A percentile compares a stretch with the other conserved stretches of the same genome.
These are phyloP conservation scores for Dasyornis broadbenti DNA, from an alignment of 2,113 vertebrate genomes.

Conservation along the genomic window DNA sequence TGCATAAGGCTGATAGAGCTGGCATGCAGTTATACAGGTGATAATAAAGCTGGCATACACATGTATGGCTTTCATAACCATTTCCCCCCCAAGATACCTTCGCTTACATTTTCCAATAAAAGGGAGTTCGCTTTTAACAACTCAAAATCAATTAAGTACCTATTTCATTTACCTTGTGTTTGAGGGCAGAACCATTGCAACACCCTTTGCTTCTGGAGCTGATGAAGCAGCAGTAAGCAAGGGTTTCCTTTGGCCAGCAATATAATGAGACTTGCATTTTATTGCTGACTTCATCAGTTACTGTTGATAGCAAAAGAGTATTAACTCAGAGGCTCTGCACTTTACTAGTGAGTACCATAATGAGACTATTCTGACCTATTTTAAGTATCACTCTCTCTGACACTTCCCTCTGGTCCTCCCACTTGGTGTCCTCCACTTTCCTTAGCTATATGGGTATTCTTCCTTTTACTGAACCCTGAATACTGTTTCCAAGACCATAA, in stretches of 20 bases:
- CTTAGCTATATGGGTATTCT: neutral
- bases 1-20: neutral
- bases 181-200: neutral
- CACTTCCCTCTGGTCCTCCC: neutral
- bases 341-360: neutral
- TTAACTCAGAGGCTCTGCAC: neutral
- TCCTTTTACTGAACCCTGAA: neutral
- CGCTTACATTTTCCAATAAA: neutral
- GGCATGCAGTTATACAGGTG: neutral
- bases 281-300: neutral
- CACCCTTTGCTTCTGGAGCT: neutral
- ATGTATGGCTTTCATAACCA: neutral
- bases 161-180: neutral
- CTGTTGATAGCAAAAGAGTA: neutral
- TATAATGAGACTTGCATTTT: neutral
- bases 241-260: neutral
- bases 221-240: neutral
- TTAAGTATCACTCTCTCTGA: neutral
- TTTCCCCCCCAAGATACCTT: neutral
- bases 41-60: neutral
- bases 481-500: neutral
- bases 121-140: neutral
- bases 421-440: neutral
- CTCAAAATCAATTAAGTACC: accelerated
- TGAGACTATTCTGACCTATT: neutral